phyloP scores from a whole-genome alignment of 1,140 invertebrate species.

The Lepidurus packardi region DNA sequence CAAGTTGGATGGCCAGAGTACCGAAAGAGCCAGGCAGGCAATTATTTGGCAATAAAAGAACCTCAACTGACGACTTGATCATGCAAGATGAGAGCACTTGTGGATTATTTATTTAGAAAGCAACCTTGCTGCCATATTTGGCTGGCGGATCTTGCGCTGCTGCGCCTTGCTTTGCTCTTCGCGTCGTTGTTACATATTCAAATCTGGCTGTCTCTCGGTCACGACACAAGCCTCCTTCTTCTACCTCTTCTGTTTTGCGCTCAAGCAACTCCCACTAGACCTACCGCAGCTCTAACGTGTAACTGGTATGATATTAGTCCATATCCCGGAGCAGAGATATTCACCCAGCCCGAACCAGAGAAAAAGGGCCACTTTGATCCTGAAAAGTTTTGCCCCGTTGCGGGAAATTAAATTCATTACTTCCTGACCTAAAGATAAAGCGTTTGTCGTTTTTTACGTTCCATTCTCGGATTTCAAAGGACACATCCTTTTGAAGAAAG shows the following conservation, averaged over 20 bases:
- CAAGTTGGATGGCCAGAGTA: neutral
- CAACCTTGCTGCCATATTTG: conserved; percentile 21
- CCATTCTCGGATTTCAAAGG: neutral
- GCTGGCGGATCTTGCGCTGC: neutral
- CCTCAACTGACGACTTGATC: conserved; percentile 12
- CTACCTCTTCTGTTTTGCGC: neutral
- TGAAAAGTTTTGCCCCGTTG: neutral
- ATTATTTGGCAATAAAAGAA: conserved; percentile 18
- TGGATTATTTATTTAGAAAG: conserved; percentile 14
- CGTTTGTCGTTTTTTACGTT: neutral
- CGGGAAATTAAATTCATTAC: too few species aligned
- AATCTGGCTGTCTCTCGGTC: conserved; percentile 11
- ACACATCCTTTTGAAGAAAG: neutral
- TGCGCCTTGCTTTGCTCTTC: conserved; percentile 11
- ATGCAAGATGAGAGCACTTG: neutral
- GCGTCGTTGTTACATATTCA: conserved; percentile 15
- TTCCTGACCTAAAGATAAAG: neutral
- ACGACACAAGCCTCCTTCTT: conserved; percentile 18
- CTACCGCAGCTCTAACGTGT: conserved; percentile 1
- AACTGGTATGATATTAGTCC: neutral
- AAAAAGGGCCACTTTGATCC: neutral
- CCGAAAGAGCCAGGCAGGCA: neutral
- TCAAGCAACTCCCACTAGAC: neutral
- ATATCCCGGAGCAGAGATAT: neutral
- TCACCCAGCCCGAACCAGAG: neutral